Conservation (phyloP, 2,797 vertebrate genomes). For the Acipenser oxyrinchus region DNA sequence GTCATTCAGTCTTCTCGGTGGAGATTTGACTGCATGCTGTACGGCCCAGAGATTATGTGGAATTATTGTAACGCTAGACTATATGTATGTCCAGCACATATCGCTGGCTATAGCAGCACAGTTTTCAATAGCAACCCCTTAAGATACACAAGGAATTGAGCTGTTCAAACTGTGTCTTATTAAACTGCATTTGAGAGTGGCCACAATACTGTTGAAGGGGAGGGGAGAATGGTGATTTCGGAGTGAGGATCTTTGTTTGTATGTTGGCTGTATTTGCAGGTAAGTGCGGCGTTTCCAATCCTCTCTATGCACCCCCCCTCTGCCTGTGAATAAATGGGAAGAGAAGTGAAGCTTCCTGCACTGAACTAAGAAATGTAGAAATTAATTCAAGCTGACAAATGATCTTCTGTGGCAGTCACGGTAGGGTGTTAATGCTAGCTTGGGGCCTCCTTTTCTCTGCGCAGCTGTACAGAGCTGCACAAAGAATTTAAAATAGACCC, state of each 20-base stretch:
- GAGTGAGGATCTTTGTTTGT: neutral
- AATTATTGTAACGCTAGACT: too few species aligned
- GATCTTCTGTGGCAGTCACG: neutral
- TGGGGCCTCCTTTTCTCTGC: neutral
- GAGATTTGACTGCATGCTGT: too few species aligned
- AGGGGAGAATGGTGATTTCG: neutral
- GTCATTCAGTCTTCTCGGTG: too few species aligned
- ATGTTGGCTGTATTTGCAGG: neutral
- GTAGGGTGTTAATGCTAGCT: neutral
- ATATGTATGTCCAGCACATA: too few species aligned
- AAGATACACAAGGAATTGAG: too few species aligned
- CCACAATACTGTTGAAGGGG: too few species aligned
- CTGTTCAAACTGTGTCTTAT: too few species aligned
- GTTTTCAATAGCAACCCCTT: too few species aligned
- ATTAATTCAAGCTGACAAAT: slow-evolving; percentile 3
- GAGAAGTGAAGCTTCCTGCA: neutral
- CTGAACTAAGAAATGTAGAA: neutral
- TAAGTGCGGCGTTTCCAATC: neutral
- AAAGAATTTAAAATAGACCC: too few species aligned
- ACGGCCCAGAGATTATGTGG: too few species aligned
- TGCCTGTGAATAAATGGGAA: neutral
- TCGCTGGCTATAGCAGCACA: too few species aligned
- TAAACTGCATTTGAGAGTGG: too few species aligned
- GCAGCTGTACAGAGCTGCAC: neutral
- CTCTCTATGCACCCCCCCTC: neutral